These are phyloP conservation scores for Penaeus indicus DNA, from an alignment of 1,140 invertebrate genomes.

Conservation along the genomic window DNA sequence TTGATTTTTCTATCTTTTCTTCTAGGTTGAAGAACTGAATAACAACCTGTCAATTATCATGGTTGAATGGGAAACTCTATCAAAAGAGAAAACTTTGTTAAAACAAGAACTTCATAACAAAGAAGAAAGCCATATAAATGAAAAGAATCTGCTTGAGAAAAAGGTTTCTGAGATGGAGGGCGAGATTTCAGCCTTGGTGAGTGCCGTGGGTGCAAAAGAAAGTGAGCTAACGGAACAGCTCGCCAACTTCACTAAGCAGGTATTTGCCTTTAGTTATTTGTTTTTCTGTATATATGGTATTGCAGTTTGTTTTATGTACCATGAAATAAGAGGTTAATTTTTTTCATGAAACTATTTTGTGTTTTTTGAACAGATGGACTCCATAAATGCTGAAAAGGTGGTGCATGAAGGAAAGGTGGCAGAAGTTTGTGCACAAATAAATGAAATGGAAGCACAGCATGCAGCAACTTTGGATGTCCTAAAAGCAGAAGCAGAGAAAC, in stretches of 20 bases:
- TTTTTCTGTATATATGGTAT: too few species aligned
- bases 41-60: background rate
- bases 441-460: constrained; percentile 18
- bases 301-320: too few species aligned
- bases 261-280: too few species aligned
- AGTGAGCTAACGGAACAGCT: too few species aligned
- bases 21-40: constrained; percentile 35
- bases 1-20: background rate
- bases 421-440: background rate
- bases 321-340: too few species aligned
- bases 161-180: too few species aligned
- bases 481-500: constrained; percentile 23
- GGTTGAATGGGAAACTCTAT: background rate
- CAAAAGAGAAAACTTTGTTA: background rate
- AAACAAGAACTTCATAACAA: background rate
- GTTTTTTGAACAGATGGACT: constrained; percentile 11
- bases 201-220: too few species aligned
- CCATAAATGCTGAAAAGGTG: background rate
- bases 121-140: background rate
- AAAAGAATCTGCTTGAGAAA: background rate
- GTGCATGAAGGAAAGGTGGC: background rate
- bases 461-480: background rate
- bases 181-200: too few species aligned
- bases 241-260: too few species aligned
- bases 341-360: background rate